Conservation (phyloP, 2,888 invertebrate genomes). For the Cactoblastis cactorum region DNA sequence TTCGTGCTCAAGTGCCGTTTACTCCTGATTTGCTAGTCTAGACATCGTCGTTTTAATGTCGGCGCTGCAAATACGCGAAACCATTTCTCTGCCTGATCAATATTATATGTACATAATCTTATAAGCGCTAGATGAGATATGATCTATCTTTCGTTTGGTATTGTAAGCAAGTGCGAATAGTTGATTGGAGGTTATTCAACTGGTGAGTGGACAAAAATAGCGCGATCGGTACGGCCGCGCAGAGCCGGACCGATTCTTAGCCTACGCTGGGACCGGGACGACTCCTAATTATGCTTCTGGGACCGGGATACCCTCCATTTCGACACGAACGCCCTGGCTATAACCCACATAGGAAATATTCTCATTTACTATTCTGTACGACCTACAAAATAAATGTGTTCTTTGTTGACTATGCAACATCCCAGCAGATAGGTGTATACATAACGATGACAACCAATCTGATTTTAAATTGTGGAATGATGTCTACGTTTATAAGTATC, state of each 20-base stretch:
- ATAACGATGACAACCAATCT: too few species aligned
- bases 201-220: conserved; percentile 72
- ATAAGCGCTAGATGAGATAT: conserved; percentile 33
- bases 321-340: conserved; percentile 37
- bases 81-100: background rate
- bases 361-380: too few species aligned
- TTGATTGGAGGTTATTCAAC: conserved; percentile 80
- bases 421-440: too few species aligned
- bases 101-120: conserved; percentile 19
- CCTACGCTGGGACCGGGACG: conserved; percentile 36
- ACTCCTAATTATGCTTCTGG: conserved; percentile 40
- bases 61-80: background rate
- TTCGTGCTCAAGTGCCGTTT: conserved; percentile 37
- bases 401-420: background rate
- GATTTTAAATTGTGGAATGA: too few species aligned
- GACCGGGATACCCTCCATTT: conserved; percentile 54
- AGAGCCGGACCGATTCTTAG: conserved; percentile 33
- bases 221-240: conserved; percentile 45
- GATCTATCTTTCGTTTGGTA: conserved; percentile 41
- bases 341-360: conserved; percentile 17
- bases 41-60: conserved; percentile 1
- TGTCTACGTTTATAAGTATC: too few species aligned
- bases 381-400: conserved; percentile 6
- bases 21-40: conserved; percentile 21
- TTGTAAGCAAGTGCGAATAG: conserved; percentile 73